Base-by-base conservation (phyloP, 2,888 invertebrate species). In the Furcula furcula region DNA sequence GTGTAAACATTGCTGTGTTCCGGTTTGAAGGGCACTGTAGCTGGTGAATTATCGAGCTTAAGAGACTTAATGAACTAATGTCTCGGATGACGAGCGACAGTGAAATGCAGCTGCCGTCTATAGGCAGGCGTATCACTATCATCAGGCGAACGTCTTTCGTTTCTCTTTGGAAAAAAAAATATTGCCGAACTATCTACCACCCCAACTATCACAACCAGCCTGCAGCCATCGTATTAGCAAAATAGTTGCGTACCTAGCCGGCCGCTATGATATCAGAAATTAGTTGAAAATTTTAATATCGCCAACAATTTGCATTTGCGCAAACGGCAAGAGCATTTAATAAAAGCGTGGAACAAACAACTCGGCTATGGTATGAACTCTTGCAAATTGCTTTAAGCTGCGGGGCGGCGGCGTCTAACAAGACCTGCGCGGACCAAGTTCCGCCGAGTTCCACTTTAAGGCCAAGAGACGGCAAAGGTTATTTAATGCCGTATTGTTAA, bases 341-440 rank as follows among this genome's bases (percentile, higher is more conserved):
- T 81, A 82, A 83, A 81, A 81, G 72, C 73, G 68, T 64, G 69
- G 65, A 72, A 71, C 73, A 76, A 77, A 80, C 76, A 76, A 66
- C 66, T 64, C 67, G 57, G 60, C 70, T 65, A 65, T 71, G 72
- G 69, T 72, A 69, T 68, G 72, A 82, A 79, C 80, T 83, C 79
- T 78, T 79, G 85, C 85, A 84, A 85, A 85, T 84, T 85, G 79
- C 81, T 82, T 69, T 80, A 82, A 83, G 85, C 84, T 76, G 67
- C 74, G 65, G 70, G 71, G 76, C 71, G 78, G 78, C 71, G 62
- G 73, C 76, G 76, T 75, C 74, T 71, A 72, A 83, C 84, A 83
- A 76, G 76, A 76, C 76, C 74, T 67, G 75, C 56, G 65, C 69
- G 73, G 70, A 67, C 76, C 72, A 77, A 78, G 74, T 80, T 79